Evolutionary conservation across 2,797 vertebrate genomes (phyloP), one percentile per base, ranked within the genome.

Genomic region (Parotocinclus haroldoi): DNA sequence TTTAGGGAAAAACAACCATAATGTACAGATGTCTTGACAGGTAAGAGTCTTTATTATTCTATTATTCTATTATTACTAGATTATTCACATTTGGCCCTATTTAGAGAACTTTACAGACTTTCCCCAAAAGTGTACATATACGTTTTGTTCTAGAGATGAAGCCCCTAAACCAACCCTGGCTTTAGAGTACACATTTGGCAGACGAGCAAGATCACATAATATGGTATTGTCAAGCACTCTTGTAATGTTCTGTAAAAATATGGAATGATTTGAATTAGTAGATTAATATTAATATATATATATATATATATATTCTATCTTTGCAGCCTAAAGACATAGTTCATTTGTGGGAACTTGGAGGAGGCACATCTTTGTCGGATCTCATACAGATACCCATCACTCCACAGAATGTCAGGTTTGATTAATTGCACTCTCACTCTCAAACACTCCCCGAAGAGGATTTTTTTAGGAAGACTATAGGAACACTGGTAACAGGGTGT

Each of bases 291-390:
- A 57, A 13, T 27, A 39, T 39, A 16, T 1, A 18, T 48, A 46
- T 0, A 18, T 11, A 16, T 7, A 17, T 19, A 3, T 68, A 13
- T 3, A 4, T 49, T 37, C 9, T 16, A 12, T 8, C 13, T 4
- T 48, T 57, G 51, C 80, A 98, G 96, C 93, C 93, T 56, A 98
- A 97, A 87, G 92, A 98, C 78, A 85, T 96, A 66, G 93, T 93
- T 77, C 94, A 99, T 76, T 86, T 98, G 73, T 99, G 96, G 97
- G 97, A 99, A 79, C 85, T 98, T 58, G 97, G 96, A 73, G 94
- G 95, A 76, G 97, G 97, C 65, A 94, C 88, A 0, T 98, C 92
- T 3, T 85, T 99, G 58, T 83, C 92, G 81, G 95, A 98, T 77
- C 89, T 99, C 59, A 88, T 94, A 72, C 89, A 87, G 79, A 91